phyloP scores from a whole-genome alignment of 2,113 vertebrate species.

The Laticauda colubrina region DNA sequence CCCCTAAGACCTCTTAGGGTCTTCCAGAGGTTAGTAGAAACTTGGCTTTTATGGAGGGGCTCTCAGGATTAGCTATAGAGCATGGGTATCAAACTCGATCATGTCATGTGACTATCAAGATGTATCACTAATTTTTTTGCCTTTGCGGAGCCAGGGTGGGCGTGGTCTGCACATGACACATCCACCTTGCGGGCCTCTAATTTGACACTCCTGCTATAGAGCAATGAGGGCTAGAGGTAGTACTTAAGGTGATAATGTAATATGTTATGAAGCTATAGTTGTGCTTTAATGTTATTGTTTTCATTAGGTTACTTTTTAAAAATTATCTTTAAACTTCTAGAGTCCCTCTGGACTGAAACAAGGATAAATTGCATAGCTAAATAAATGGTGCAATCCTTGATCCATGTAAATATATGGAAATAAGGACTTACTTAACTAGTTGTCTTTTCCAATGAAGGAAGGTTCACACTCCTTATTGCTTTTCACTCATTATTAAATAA shows the following conservation, averaged over 20 bases:
- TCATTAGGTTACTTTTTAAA: neutral
- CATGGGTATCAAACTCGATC: too few relatives aligned
- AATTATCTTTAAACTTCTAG: neutral
- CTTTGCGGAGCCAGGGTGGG: too few relatives aligned
- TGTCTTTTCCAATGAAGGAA: neutral
- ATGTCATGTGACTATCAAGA: too few relatives aligned
- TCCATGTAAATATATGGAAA: neutral
- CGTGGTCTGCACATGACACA: too few relatives aligned
- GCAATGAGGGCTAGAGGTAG: neutral
- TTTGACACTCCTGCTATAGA: neutral
- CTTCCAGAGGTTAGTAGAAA: neutral
- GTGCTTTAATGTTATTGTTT: neutral
- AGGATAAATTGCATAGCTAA: neutral
- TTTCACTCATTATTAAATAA: neutral
- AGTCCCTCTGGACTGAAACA: neutral
- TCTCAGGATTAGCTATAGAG: neutral
- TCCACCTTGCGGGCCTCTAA: too few relatives aligned
- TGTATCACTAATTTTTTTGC: too few relatives aligned
- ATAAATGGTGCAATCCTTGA: neutral
- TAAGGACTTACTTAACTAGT: neutral
- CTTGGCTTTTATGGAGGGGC: neutral
- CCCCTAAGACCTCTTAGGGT: neutral
- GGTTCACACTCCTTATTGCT: neutral
- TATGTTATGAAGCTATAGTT: neutral
- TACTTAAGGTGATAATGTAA: neutral